These are phyloP conservation scores for Holotrichia oblita DNA, from an alignment of 1,140 invertebrate genomes.

Conservation along the genomic window DNA sequence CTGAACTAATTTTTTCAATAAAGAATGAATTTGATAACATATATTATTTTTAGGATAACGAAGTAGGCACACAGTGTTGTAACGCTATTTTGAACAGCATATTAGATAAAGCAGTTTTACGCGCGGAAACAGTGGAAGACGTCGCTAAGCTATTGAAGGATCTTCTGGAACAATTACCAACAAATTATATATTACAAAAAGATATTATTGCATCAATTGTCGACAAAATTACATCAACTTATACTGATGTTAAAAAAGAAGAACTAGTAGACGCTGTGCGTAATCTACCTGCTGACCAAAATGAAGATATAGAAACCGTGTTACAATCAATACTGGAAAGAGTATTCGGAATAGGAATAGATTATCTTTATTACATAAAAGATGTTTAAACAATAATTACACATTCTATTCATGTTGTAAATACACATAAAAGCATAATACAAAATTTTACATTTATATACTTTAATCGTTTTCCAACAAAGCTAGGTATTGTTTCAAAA, in stretches of 20 bases:
- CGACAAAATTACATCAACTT: slow-evolving; percentile 8
- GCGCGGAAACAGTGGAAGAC: slow-evolving; percentile 6
- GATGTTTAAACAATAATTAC: not conserved
- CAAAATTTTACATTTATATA: slow-evolving; percentile 16
- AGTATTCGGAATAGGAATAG: slow-evolving; percentile 53
- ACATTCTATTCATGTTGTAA: not conserved
- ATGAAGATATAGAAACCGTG: slow-evolving; percentile 47
- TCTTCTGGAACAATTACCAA: slow-evolving; percentile 42
- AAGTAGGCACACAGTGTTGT: slow-evolving; percentile 24
- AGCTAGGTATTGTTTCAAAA: slow-evolving; percentile 69
- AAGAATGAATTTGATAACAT: not conserved
- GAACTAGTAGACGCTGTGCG: slow-evolving; percentile 45
- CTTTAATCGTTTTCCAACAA: slow-evolving; percentile 59
- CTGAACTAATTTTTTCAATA: not conserved
- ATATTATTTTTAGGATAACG: slow-evolving; percentile 6
- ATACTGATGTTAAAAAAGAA: slow-evolving; percentile 42
- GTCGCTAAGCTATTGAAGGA: slow-evolving; percentile 44
- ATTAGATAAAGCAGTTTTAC: not conserved
- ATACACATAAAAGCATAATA: slow-evolving; percentile 19
- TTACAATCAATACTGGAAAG: slow-evolving; percentile 49
- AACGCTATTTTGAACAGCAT: not conserved
- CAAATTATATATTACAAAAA: slow-evolving; percentile 40
- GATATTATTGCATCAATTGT: slow-evolving; percentile 23
- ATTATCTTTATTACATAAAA: slow-evolving; percentile 47
- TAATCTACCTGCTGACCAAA: slow-evolving; percentile 42